Evolutionary conservation across 2,113 vertebrate species (phyloP).

Genomic region (Notechis scutatus): DNA sequence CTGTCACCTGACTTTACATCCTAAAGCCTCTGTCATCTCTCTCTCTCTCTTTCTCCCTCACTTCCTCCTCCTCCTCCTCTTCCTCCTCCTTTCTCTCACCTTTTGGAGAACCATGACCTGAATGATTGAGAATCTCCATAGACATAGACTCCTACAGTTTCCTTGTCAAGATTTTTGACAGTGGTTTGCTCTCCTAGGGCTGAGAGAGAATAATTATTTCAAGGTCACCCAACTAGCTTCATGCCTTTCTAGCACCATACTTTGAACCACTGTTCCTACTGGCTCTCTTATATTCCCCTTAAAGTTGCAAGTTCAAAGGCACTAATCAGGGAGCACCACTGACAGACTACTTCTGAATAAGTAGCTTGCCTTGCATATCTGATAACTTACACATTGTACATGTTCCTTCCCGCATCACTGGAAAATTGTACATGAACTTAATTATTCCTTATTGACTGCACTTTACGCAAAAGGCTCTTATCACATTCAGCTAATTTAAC

Average conservation of each 20-base stretch:
- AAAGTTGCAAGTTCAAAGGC: background rate
- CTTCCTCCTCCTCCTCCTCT: too few relatives aligned
- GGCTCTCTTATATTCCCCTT: background rate
- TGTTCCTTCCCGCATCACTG: background rate
- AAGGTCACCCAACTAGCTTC: background rate
- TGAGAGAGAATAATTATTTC: background rate
- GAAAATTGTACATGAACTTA: background rate
- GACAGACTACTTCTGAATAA: background rate
- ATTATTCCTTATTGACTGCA: constrained; percentile 1
- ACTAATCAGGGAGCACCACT: background rate
- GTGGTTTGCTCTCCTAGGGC: background rate
- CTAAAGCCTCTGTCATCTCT: background rate
- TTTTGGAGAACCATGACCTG: background rate
- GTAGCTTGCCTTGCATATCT: background rate
- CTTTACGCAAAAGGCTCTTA: background rate
- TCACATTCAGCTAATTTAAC: constrained; percentile 6
- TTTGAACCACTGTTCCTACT: background rate
- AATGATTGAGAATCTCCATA: background rate
- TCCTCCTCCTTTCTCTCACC: background rate
- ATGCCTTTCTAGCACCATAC: background rate
- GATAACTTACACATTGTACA: background rate
- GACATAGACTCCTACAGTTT: background rate
- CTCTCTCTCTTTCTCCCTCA: too few relatives aligned
- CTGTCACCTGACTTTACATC: background rate
- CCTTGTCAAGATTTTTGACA: background rate